Evolutionary conservation across 2,113 vertebrate species (phyloP).

Genomic region (Oryzias celebensis): DNA sequence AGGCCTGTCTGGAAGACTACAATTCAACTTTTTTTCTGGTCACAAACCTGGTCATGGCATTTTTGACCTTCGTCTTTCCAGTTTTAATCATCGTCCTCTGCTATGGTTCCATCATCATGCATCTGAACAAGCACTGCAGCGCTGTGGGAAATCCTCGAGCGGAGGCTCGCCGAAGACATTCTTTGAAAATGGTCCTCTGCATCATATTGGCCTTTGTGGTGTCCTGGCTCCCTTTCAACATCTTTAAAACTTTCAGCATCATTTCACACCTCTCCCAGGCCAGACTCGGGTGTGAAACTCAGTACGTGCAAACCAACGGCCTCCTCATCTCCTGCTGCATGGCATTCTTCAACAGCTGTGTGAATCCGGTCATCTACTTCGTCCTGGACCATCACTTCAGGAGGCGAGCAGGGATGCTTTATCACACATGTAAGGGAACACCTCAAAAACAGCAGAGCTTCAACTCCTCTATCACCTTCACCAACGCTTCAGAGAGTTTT

Average conservation of each 20-base stretch:
- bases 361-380: slow-evolving; percentile 85
- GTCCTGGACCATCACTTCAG: slow-evolving; percentile 83
- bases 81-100: slow-evolving; percentile 79
- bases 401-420: slow-evolving; percentile 40
- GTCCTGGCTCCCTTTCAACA: slow-evolving; percentile 86
- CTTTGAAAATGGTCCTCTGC: slow-evolving; percentile 82
- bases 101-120: slow-evolving; percentile 80
- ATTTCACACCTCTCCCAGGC: slow-evolving; percentile 31
- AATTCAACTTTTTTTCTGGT: slow-evolving; percentile 55
- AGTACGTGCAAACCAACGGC: slow-evolving; percentile 57
- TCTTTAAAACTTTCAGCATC: slow-evolving; percentile 73
- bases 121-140: slow-evolving; percentile 69
- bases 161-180: slow-evolving; percentile 71
- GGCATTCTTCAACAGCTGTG: slow-evolving; percentile 86
- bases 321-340: slow-evolving; percentile 78
- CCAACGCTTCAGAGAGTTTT: slow-evolving; percentile 57
- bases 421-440: slow-evolving; percentile 34
- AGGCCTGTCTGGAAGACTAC: slow-evolving; percentile 68
- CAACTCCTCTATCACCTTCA: slow-evolving; percentile 58
- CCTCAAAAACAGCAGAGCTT: slow-evolving; percentile 10
- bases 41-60: slow-evolving; percentile 70
- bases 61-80: slow-evolving; percentile 82
- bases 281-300: slow-evolving; percentile 36
- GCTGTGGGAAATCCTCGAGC: slow-evolving; percentile 54
- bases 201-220: slow-evolving; percentile 81